Conservation (phyloP, 2,113 vertebrate species). For the Grammomys dolichurus region DNA sequence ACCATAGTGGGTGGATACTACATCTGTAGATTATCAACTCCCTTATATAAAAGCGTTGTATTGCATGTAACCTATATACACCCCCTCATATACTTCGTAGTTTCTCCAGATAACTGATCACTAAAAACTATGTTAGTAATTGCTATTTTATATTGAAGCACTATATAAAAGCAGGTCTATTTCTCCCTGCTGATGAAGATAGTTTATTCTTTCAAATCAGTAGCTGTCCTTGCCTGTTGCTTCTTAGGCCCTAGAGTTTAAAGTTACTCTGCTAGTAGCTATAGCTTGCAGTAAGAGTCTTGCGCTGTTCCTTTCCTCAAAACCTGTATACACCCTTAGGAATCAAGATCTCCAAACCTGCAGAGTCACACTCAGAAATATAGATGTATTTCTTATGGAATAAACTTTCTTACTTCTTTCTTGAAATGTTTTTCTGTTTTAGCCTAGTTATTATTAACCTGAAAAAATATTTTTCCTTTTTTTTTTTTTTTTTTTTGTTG, state of each 20-base stretch:
- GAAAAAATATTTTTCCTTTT: neutral
- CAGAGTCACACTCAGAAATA: neutral
- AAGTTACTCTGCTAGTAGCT: neutral
- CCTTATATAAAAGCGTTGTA: neutral
- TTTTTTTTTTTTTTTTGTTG: neutral
- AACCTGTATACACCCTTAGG: neutral
- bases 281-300: neutral
- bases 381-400: neutral
- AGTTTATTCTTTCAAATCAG: neutral
- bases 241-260: neutral
- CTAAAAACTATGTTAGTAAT: neutral
- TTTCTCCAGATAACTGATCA: neutral
- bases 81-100: neutral
- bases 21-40: neutral
- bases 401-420: neutral
- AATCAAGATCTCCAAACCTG: neutral
- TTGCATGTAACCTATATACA: neutral
- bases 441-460: neutral
- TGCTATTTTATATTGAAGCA: neutral
- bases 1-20: neutral
- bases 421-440: neutral
- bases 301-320: neutral
- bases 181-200: neutral
- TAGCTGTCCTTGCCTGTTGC: neutral
- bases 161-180: neutral